Base-by-base conservation (phyloP, 2,797 vertebrate species). In the Streptopelia turtur region DNA sequence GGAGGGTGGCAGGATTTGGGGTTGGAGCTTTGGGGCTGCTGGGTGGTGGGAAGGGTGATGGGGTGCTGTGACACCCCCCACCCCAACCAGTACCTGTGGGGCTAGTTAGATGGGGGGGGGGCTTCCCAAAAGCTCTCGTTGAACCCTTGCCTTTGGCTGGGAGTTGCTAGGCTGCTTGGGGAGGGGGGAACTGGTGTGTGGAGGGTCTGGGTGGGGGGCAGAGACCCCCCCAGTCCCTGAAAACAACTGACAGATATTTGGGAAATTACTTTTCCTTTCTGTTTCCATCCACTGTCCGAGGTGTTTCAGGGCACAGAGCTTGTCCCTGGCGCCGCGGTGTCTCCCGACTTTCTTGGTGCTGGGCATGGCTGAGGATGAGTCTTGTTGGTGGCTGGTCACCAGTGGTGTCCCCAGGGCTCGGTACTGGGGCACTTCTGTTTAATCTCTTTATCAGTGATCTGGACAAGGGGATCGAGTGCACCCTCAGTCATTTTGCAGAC, bases 391-490 rank as follows among this genome's bases (percentile, higher is more conserved):
- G 12, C 2, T 11, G n/a, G 50, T 15, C 37, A 15, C 43, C 4
- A 1, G 30, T 7, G 57, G 31, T 27, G 53, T 25, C 20, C 14
- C 25, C 37, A 7, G 37, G 49, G 60, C 37, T 43, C 13, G 1
- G 49, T 3, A 4, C 9, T 14, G 49, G 47, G 17, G 10, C 37
- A 23, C 11, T 9, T 49, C 33, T 18, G 45, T 14, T 49, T 7
- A 9, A 7, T 10, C 1, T 27, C 14, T 28, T 28, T 1, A 16
- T 43, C 39, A 7, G 2, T 1, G 6, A 16, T 14, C 21, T 30
- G 52, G 39, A 14, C 2, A 6, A 79, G 52, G 52, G 41, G 21
- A 9, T 30, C 0, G 18, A 33, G 41, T 45, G 43, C 43, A 9
- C 43, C 43, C 18, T 45, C 43, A 45, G 43, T 45, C 43, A 45